Evolutionary conservation across 2,797 vertebrate species (phyloP).

Genomic region (Clarias fuscus): DNA sequence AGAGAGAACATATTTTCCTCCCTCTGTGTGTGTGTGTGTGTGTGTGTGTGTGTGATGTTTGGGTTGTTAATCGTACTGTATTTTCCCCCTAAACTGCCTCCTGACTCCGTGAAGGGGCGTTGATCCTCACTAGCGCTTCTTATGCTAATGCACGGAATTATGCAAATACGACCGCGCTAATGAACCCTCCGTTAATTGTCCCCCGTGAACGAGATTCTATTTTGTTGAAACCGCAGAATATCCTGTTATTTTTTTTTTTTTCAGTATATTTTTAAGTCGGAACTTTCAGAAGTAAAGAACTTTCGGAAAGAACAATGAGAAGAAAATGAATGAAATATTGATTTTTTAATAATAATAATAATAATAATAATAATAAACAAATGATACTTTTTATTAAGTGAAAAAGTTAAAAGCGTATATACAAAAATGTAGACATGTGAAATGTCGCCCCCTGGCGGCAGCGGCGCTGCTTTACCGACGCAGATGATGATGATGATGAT

Average conservation of each 20-base stretch:
- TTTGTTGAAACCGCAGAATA: background rate
- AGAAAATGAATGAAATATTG: background rate
- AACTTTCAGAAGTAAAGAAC: background rate
- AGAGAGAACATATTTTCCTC: background rate
- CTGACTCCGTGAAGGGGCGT: slow-evolving; percentile 2
- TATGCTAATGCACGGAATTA: background rate
- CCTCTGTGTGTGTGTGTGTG: slow-evolving; percentile 7
- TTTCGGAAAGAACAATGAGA: background rate
- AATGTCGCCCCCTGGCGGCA: slow-evolving; percentile 55
- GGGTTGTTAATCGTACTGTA: background rate
- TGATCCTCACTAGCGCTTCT: background rate
- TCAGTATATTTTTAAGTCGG: background rate
- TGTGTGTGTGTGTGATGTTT: background rate
- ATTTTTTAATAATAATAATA: background rate
- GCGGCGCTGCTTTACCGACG: no score
- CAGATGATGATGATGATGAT: background rate
- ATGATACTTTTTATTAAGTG: background rate
- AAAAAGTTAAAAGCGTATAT: background rate
- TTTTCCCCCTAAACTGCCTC: background rate
- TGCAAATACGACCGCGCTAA: background rate
- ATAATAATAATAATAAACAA: no score
- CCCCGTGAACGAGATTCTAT: background rate
- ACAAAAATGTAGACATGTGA: background rate
- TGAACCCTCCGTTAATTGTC: background rate
- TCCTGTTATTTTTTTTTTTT: background rate